Percentiles rank a stretch among this genome's conserved stretches.
These are phyloP conservation scores for Magallana gigas DNA, from an alignment of 1,140 invertebrate species.

Conservation along the genomic window DNA sequence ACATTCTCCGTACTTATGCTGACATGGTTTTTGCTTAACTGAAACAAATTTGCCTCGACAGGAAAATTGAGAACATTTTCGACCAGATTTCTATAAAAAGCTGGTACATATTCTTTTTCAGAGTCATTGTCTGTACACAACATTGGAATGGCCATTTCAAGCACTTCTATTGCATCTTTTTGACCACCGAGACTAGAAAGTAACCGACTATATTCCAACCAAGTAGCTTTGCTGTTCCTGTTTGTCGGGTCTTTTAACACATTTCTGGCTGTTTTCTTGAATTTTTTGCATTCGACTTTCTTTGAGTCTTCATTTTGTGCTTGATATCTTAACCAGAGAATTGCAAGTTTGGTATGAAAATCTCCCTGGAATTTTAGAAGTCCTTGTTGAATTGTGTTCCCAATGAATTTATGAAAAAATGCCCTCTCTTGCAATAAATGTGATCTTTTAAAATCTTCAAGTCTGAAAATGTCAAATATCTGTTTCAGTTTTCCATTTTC, in stretches of 20 bases:
- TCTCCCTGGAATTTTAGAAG: conserved; percentile 40
- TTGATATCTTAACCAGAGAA: conserved; percentile 31
- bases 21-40: background rate
- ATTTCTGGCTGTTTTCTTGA: conserved; percentile 77
- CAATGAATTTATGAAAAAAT: conserved; percentile 24
- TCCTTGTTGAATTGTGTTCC: conserved; percentile 7
- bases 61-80: conserved; percentile 42
- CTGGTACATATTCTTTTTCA: conserved; percentile 42
- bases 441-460: background rate
- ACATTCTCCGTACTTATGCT: background rate
- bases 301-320: background rate
- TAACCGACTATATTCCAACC: conserved; percentile 77
- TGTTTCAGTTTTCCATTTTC: background rate
- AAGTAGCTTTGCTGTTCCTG: conserved; percentile 78
- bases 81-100: conserved; percentile 40
- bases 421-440: background rate
- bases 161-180: conserved; percentile 74
- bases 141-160: conserved; percentile 73
- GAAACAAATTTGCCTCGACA: background rate
- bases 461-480: background rate
- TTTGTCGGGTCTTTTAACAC: conserved; percentile 78
- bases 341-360: background rate
- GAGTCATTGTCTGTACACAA: conserved; percentile 39
- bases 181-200: conserved; percentile 72
- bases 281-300: conserved; percentile 65